Evolutionary conservation across 2,797 vertebrate species (phyloP), one percentile per base, ranked within the genome.

Genomic region (Clarias laeviceps): DNA sequence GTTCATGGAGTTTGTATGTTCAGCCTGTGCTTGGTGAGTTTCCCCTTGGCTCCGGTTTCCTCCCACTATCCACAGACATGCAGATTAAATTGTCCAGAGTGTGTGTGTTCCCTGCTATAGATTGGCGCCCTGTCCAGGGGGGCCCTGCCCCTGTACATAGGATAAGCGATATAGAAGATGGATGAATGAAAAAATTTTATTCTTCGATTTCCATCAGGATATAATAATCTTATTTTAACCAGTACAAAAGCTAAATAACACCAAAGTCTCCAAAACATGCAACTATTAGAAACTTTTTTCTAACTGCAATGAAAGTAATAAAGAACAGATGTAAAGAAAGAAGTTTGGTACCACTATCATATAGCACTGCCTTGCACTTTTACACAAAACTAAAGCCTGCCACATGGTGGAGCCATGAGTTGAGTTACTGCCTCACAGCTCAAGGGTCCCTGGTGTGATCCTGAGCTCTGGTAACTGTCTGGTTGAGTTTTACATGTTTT

Each of bases 341-440:
- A 74, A 37, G 22, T 40, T 24, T 17, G 24, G 70, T 27, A 8
- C 3, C 4, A n/a, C 73, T 12, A 34, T 11, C 29, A 77, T 14
- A 20, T 34, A 37, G 8, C 5, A 61, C 12, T 61, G 54, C 11
- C 37, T 59, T 40, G 32, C 32, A 78, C 29, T 37, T 61, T 62
- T 15, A 78, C 50, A 57, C 27, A 2, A 77, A 77, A 32, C 29
- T 22, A 15, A 32, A 62, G 29, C 57, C 59, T 27, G 34, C 59
- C 77, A 80, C 77, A 80, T n/a, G 77, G 34, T 80, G 77, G 59
- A 34, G 59, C 24, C 59, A 27, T 3, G 1, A 59, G 24, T 62
- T 64, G 22, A n/a, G 59, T 27, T 80, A 3, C 59, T 34, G 20
- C 27, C 8, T 9, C 59, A 37, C 29, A 61, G 57, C 22, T 37